Base-by-base conservation (phyloP, 2,888 invertebrate genomes). In the Parascotia fuliginaria region DNA sequence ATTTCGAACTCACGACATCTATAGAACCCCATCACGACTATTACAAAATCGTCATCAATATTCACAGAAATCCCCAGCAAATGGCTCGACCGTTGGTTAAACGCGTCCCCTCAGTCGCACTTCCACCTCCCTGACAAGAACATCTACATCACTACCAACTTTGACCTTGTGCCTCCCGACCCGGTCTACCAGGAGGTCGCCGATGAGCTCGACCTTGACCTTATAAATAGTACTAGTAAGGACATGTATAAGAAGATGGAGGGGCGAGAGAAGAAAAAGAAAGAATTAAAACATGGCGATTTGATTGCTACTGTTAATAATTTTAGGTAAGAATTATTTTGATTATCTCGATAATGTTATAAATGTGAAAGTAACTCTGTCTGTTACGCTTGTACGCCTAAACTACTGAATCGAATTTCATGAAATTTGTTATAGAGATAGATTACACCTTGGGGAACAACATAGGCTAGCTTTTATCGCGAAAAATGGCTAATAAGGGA, bases 51-150 rank as follows among this genome's bases (percentile, higher is more conserved):
- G 5, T 27, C 1, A 27, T 2, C 9, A 13, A 14, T n/a, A n/a
- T 27, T 53, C 41, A 72, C 71, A 90, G 94, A 94, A 19, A 94
- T 96, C 58, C 95, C 96, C 0, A 31, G 79, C 1, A 88, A 93
- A 9, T 95, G 95, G 95, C 77, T 94, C 1, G 65, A 93, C 1
- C 82, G 92, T 0, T 97, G 96, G 96, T 70, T 93, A 9, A 87
- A 83, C 6, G 93, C 93, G 0, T 73, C 89, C 22, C 93, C 94
- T 0, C 87, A 93, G 40, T 59, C 88, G 0, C 93, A 94, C 22
- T 95, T 97, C 73, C 92, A 93, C 61, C 81, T 97, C 1, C 97
- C 97, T 0, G 92, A 93, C 9, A 93, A 94, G 19, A 97, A 97
- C 83, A 85, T 93, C 6, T 97, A 94, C 78, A 92, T 97, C 24